Conservation (phyloP, 2,888 invertebrate genomes). For the Hypselothyrea guttata region DNA sequence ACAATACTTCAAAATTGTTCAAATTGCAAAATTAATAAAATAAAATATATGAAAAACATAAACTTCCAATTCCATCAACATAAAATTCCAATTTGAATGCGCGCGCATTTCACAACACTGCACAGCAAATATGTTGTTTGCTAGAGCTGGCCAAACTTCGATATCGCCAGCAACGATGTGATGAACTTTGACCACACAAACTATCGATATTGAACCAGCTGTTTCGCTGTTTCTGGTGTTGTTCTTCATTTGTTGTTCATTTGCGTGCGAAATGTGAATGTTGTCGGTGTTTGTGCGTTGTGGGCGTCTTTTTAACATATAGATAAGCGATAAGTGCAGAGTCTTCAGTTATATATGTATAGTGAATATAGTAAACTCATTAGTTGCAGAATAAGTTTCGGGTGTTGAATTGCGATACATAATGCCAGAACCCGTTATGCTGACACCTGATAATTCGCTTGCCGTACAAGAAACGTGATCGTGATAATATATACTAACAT, state of each 20-base stretch:
- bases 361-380: conserved; percentile 4
- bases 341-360: neutral
- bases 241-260: conserved; percentile 16
- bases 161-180: too few species aligned
- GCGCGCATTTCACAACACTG: too few species aligned
- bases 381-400: too few species aligned
- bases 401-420: conserved; percentile 22
- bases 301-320: conserved; percentile 30
- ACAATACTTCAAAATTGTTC: too few species aligned
- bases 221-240: conserved; percentile 32
- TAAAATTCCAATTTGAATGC: too few species aligned
- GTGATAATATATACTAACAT: conserved; percentile 6
- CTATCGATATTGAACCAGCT: too few species aligned
- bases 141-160: too few species aligned
- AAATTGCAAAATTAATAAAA: too few species aligned
- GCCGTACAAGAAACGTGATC: conserved; percentile 59
- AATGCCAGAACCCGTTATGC: conserved; percentile 17
- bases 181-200: too few species aligned
- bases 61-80: too few species aligned
- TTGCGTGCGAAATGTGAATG: conserved; percentile 20
- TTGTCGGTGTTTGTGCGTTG: conserved; percentile 16
- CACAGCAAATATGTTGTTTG: too few species aligned
- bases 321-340: conserved; percentile 45
- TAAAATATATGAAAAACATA: too few species aligned
- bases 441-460: conserved; percentile 30